Percentiles rank a stretch among this genome's conserved stretches.
These are phyloP conservation scores for Agrotis clavis DNA, from an alignment of 2,888 invertebrate species.

Conservation along the genomic window DNA sequence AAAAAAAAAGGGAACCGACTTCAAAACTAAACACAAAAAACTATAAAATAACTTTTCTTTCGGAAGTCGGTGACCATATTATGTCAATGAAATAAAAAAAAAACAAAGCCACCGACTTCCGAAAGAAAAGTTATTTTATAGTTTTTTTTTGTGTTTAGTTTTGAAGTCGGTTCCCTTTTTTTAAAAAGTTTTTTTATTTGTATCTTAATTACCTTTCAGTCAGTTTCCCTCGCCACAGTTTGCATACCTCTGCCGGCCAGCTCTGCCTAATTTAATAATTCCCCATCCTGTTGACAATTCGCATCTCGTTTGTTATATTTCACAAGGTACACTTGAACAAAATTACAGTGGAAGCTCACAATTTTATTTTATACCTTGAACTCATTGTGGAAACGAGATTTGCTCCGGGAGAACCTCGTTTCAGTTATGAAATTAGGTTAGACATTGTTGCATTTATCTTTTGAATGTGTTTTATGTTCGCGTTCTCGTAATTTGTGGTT, in stretches of 20 bases:
- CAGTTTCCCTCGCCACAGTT: conserved; percentile 23
- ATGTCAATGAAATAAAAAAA: no score
- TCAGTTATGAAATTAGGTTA: conserved; percentile 58
- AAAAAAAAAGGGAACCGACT: no score
- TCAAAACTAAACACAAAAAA: no score
- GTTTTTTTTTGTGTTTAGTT: no score
- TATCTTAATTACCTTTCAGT: not conserved
- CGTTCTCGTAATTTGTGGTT: conserved; percentile 12
- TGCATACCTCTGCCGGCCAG: not conserved
- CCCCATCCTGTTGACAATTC: conserved; percentile 57
- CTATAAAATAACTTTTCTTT: no score
- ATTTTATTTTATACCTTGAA: conserved; percentile 56
- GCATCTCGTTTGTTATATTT: conserved; percentile 60
- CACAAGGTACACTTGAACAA: conserved; percentile 53
- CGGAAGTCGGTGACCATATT: no score
- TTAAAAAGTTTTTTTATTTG: no score
- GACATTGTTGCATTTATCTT: conserved; percentile 53
- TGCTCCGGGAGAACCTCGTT: conserved; percentile 48
- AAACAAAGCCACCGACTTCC: no score
- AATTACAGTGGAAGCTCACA: conserved; percentile 50
- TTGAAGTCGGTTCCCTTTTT: no score
- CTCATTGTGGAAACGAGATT: conserved; percentile 56
- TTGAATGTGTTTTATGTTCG: conserved; percentile 41
- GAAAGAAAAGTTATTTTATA: no score
- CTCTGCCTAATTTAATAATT: conserved; percentile 61